A percentile compares a stretch with the other conserved stretches of the same genome.
phyloP scores from a whole-genome alignment of 2,113 vertebrate species.

The Charina bottae region DNA sequence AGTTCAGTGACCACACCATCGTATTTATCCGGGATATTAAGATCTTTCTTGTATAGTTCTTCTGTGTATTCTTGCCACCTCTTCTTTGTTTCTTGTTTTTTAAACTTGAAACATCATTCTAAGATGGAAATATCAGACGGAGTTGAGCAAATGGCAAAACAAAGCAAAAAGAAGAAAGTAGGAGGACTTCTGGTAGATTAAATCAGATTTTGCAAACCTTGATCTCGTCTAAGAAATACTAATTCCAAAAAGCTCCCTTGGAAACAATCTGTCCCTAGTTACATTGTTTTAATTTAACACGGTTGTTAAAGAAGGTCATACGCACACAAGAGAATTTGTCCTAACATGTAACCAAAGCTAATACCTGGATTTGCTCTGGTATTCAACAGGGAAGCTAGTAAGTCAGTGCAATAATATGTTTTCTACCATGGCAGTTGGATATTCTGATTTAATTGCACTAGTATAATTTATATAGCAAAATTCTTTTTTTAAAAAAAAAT shows the following conservation, averaged over 20 bases:
- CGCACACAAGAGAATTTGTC: constrained; percentile 15
- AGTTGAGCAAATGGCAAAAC: background rate
- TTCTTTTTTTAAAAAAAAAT: background rate
- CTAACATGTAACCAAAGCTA: constrained; percentile 10
- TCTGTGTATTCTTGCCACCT: too few relatives aligned
- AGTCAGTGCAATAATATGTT: background rate
- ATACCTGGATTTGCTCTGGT: constrained; percentile 16
- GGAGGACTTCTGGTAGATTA: background rate
- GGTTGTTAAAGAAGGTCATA: constrained; percentile 1
- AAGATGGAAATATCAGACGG: background rate
- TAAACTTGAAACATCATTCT: background rate
- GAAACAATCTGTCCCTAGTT: background rate
- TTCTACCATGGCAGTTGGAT: background rate
- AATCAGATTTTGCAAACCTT: background rate
- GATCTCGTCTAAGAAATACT: background rate
- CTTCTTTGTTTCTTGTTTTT: too few relatives aligned
- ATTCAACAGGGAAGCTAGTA: constrained; percentile 8
- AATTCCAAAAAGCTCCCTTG: background rate
- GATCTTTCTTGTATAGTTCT: too few relatives aligned
- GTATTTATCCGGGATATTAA: too few relatives aligned
- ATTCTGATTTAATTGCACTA: background rate
- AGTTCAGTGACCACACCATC: too few relatives aligned
- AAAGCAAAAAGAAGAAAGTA: background rate
- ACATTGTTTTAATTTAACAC: constrained; percentile 20
- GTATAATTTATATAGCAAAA: constrained; percentile 7